These are phyloP conservation scores for Zygaena filipendulae DNA, from an alignment of 2,888 invertebrate genomes.

Conservation along the genomic window DNA sequence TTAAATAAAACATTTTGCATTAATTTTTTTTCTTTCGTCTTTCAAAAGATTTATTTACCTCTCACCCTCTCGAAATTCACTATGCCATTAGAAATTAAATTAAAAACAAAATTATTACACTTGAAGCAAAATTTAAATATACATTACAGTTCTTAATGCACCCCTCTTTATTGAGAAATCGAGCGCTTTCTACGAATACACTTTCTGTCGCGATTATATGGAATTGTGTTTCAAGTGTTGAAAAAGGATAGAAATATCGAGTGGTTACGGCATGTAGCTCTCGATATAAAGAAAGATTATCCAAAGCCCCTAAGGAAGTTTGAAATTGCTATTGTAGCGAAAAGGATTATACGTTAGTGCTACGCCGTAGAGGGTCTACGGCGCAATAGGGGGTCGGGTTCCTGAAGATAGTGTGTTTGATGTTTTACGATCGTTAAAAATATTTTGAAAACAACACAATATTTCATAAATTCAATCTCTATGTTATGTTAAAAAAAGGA, in stretches of 20 bases:
- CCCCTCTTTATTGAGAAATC: slow-evolving; percentile 64
- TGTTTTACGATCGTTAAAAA: too few relatives aligned
- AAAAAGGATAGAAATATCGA: slow-evolving; percentile 31
- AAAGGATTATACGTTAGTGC: slow-evolving; percentile 70
- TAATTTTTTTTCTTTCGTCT: too few relatives aligned
- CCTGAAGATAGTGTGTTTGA: slow-evolving; percentile 32
- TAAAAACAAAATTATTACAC: slow-evolving; percentile 66
- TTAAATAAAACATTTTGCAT: too few relatives aligned
- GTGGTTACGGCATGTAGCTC: slow-evolving; percentile 48
- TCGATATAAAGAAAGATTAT: slow-evolving; percentile 70
- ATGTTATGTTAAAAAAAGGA: too few relatives aligned
- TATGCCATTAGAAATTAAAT: slow-evolving; percentile 61
- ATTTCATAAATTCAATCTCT: too few relatives aligned
- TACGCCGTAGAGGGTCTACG: slow-evolving; percentile 60
- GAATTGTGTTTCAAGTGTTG: slow-evolving; percentile 17
- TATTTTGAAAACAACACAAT: too few relatives aligned
- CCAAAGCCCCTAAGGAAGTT: slow-evolving; percentile 70
- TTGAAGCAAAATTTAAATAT: slow-evolving; percentile 66
- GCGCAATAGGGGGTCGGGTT: slow-evolving; percentile 35
- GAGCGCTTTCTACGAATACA: slow-evolving; percentile 47
- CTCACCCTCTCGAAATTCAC: slow-evolving; percentile 42
- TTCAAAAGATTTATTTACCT: too few relatives aligned
- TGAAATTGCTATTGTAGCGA: slow-evolving; percentile 71
- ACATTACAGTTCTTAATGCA: slow-evolving; percentile 43
- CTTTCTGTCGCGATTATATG: too few relatives aligned